A percentile compares a stretch with the other conserved stretches of the same genome.
Evolutionary conservation across 2,113 vertebrate genomes (phyloP).

Genomic region (Gallinago jamesoni): DNA sequence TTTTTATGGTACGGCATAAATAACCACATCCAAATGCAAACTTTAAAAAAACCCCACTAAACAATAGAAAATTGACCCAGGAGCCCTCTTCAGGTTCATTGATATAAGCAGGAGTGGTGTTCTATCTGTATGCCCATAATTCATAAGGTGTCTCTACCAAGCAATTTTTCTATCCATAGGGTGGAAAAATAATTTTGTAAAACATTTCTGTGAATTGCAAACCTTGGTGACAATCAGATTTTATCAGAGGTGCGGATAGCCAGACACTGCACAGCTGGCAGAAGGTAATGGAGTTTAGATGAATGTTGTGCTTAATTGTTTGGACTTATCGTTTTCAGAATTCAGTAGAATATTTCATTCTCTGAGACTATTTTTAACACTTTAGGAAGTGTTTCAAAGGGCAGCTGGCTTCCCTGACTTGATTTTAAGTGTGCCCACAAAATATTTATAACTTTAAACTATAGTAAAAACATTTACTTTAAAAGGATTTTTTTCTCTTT

Average conservation of each 20-base stretch:
- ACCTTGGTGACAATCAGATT: not conserved
- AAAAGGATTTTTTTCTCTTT: not conserved
- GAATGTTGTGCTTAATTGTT: not conserved
- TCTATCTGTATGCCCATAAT: not conserved
- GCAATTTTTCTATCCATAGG: not conserved
- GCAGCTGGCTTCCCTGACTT: not conserved
- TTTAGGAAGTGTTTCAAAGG: not conserved
- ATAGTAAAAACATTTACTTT: not conserved
- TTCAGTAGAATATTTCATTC: not conserved
- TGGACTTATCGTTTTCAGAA: conserved; percentile 7
- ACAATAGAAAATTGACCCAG: not conserved
- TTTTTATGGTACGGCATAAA: not conserved
- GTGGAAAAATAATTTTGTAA: not conserved
- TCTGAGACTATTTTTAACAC: conserved; percentile 10
- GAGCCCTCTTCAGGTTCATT: not conserved
- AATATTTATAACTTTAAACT: not conserved
- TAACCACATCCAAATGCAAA: not conserved
- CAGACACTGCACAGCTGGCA: not conserved
- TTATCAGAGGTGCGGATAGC: not conserved
- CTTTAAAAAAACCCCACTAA: not conserved
- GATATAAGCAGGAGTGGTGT: fast-evolving
- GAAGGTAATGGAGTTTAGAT: not conserved
- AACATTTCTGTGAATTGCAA: not conserved
- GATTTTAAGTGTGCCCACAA: not conserved
- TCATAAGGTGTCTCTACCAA: not conserved